phyloP scores from a whole-genome alignment of 2,113 vertebrate genomes.

The Seriola rivoliana region DNA sequence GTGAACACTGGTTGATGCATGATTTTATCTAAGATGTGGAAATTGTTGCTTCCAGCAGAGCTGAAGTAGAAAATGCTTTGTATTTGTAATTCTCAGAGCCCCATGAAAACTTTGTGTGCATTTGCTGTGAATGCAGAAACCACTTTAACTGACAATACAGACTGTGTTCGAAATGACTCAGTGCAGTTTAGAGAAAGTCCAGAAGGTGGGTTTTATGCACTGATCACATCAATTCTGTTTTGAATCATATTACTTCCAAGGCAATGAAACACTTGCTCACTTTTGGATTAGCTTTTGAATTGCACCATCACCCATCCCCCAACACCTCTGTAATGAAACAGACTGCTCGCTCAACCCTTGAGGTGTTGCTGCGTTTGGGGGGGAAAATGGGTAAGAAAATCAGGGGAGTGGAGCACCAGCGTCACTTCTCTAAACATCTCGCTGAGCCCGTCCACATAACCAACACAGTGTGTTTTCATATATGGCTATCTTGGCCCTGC shows the following conservation, averaged over 20 bases:
- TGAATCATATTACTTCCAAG: slow-evolving; percentile 33
- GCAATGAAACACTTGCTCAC: slow-evolving; percentile 68
- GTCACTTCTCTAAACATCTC: slow-evolving; percentile 56
- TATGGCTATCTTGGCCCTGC: slow-evolving; percentile 85
- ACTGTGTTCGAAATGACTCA: not conserved
- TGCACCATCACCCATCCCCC: slow-evolving; percentile 65
- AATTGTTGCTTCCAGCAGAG: slow-evolving; percentile 59
- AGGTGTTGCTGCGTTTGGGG: slow-evolving; percentile 76
- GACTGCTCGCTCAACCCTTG: slow-evolving; percentile 65
- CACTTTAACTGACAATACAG: not conserved
- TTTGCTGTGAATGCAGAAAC: slow-evolving; percentile 1
- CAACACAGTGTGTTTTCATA: slow-evolving; percentile 41
- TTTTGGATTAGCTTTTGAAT: slow-evolving; percentile 72
- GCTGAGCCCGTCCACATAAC: slow-evolving; percentile 12
- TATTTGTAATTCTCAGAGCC: slow-evolving; percentile 7
- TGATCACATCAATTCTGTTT: slow-evolving; percentile 50
- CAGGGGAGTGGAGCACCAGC: slow-evolving; percentile 49
- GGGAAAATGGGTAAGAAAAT: slow-evolving; percentile 42
- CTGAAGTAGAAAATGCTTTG: slow-evolving; percentile 27
- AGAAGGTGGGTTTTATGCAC: slow-evolving; percentile 15
- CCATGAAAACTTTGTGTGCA: slow-evolving; percentile 24
- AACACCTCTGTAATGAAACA: slow-evolving; percentile 74
- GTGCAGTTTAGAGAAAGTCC: not conserved
- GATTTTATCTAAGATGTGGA: slow-evolving; percentile 63
- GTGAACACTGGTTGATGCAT: slow-evolving; percentile 60